These are phyloP conservation scores for Phocoena phocoena DNA, from an alignment of 2,113 vertebrate genomes.

Conservation along the genomic window DNA sequence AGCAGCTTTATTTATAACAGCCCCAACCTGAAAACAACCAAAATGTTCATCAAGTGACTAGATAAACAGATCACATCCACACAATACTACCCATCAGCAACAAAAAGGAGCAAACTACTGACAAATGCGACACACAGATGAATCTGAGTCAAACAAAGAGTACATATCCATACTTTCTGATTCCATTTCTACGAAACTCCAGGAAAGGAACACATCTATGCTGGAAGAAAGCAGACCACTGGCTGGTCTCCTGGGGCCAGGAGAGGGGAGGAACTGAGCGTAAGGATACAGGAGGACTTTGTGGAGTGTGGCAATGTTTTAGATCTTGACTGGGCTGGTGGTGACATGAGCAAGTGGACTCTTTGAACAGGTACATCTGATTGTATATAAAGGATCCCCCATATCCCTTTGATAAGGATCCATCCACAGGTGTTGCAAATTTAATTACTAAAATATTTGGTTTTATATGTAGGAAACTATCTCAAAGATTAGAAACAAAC, in stretches of 20 bases:
- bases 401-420: neutral
- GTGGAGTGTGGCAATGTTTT: neutral
- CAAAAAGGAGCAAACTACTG: no score
- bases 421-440: neutral
- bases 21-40: neutral
- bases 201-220: neutral
- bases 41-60: neutral
- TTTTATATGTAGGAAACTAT: neutral
- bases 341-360: neutral
- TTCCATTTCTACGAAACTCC: neutral
- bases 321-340: neutral
- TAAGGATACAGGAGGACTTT: neutral
- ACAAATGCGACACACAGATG: neutral
- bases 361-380: neutral
- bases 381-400: neutral
- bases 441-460: neutral
- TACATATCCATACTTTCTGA: accelerated
- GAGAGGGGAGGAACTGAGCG: neutral
- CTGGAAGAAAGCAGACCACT: neutral
- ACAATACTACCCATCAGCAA: neutral
- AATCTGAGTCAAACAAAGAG: neutral
- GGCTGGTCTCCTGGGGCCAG: neutral
- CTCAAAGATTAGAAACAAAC: neutral
- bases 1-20: neutral
- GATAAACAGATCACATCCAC: neutral